These are phyloP conservation scores for Aproaerema taeniolella DNA, from an alignment of 2,888 invertebrate species.

Conservation along the genomic window DNA sequence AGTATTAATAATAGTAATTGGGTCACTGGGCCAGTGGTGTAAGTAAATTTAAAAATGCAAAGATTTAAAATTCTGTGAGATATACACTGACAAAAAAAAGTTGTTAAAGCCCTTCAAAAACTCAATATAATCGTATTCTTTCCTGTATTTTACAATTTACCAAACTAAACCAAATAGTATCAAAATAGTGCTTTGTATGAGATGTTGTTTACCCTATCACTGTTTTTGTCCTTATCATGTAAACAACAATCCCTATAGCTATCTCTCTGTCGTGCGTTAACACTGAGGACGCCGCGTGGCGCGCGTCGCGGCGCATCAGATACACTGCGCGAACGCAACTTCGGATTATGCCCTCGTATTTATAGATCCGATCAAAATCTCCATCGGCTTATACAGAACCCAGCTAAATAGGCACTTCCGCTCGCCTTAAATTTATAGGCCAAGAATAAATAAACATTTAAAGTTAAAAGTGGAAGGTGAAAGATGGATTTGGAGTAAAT, in stretches of 20 bases:
- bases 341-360: constrained; percentile 52
- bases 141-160: too few relatives aligned
- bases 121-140: too few relatives aligned
- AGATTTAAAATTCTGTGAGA: too few relatives aligned
- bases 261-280: neutral
- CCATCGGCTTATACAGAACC: constrained; percentile 9
- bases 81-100: too few relatives aligned
- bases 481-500: neutral
- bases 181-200: too few relatives aligned
- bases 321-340: constrained; percentile 47
- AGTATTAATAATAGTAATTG: too few relatives aligned
- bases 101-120: too few relatives aligned
- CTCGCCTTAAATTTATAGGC: constrained; percentile 5
- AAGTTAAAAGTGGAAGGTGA: neutral
- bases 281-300: constrained; percentile 18
- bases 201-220: too few relatives aligned
- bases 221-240: neutral
- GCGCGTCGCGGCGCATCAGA: constrained; percentile 45
- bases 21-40: too few relatives aligned
- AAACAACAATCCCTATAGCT: constrained; percentile 4
- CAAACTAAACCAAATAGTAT: too few relatives aligned
- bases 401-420: constrained; percentile 14
- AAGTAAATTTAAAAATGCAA: too few relatives aligned
- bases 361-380: constrained; percentile 38
- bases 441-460: constrained; percentile 6